Evolutionary conservation across 2,113 vertebrate species (phyloP).

Genomic region (Hucho hucho): DNA sequence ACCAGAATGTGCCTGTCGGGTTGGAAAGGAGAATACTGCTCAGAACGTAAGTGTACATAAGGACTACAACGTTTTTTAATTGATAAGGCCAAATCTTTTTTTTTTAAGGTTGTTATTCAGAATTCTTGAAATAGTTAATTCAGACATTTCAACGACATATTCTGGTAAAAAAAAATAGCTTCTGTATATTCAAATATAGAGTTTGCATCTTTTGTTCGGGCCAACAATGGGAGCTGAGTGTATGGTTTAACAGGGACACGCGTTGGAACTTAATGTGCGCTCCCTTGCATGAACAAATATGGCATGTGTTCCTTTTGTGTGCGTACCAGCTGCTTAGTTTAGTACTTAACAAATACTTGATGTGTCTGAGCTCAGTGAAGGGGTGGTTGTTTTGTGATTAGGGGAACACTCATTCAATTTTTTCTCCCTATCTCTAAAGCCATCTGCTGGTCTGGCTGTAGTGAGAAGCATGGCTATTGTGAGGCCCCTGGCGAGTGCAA

Average conservation of each 20-base stretch:
- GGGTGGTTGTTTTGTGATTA: conserved; percentile 27
- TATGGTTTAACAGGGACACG: conserved; percentile 36
- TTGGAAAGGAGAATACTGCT: conserved; percentile 84
- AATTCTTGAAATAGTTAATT: neutral
- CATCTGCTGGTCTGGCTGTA: conserved; percentile 82
- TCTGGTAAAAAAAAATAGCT: neutral
- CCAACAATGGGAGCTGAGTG: conserved; percentile 51
- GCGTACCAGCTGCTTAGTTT: conserved; percentile 72
- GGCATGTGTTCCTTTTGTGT: conserved; percentile 61
- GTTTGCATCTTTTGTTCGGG: conserved; percentile 60
- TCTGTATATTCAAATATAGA: conserved; percentile 1
- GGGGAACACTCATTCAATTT: neutral
- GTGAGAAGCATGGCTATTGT: conserved; percentile 82
- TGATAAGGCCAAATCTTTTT: no score
- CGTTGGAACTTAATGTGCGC: conserved; percentile 18
- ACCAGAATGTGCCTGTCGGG: conserved; percentile 78
- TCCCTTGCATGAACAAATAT: conserved; percentile 30
- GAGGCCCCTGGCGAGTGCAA: conserved; percentile 83
- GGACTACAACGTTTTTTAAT: no score
- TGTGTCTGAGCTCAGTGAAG: conserved; percentile 32
- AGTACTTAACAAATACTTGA: conserved; percentile 70
- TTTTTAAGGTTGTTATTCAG: neutral
- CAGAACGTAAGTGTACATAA: conserved; percentile 73
- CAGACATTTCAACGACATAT: neutral
- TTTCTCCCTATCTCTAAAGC: conserved; percentile 59